Evolutionary conservation across 2,797 vertebrate genomes (phyloP), one percentile per base, ranked within the genome.

Genomic region (Acanthis flammea): DNA sequence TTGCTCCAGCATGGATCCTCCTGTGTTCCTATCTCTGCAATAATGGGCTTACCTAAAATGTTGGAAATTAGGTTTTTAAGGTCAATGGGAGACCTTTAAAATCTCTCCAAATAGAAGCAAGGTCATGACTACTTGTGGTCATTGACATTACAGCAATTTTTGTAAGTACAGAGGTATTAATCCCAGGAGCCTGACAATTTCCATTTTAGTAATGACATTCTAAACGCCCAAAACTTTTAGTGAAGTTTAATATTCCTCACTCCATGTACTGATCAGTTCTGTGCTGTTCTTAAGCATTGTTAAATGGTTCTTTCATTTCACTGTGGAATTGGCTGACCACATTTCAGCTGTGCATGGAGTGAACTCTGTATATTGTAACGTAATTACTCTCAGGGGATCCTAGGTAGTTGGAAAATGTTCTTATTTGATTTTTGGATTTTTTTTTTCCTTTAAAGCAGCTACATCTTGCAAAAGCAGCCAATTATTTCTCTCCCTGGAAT

Each of bases 31-130:
- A 30, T 55, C 75, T 83, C 17, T 60, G 51, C 55, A 75, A 68
- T 84, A 93, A 86, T 35, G 30, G 78, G 31, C 73, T 92, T 70
- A 85, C 68, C 84, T 87, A 70, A 88, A 90, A 90, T 1, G 19
- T 24, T 58, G 87, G 54, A 88, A 96, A 94, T 72, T 51, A 37
- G 57, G 68, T 58, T 85, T 92, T 93, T 93, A 91, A 94, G 87
- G 94, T 90, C 95, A 90, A 81, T 45, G 73, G 73, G 62, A 94
- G 73, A 96, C 76, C 94, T 96, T 96, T 94, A 91, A 86, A 94
- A 92, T 85, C 78, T 68, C 81, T 96, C 58, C 79, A 92, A 90
- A 96, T 45, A 95, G 81, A 95, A 81, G 58, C 3, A 35, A 97
- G 89, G 89, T 94, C 79, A 4, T 31, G 87, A 84, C 81, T 94